phyloP scores from a whole-genome alignment of 2,888 invertebrate species.

The Arrhopalites spinosus region DNA sequence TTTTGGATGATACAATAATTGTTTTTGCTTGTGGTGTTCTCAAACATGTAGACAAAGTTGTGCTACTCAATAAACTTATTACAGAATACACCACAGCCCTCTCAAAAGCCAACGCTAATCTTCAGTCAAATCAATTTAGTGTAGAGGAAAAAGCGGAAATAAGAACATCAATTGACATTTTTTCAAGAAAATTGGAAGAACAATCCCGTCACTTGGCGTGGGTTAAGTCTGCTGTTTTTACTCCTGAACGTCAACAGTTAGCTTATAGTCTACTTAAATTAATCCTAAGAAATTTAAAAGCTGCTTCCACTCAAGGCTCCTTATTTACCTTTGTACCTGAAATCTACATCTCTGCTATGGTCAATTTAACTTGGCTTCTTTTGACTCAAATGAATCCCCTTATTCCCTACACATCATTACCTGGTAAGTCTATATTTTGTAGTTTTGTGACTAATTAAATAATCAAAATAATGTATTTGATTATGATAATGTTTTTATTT shows the following conservation, averaged over 20 bases:
- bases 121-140: slow-evolving; percentile 44
- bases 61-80: slow-evolving; percentile 38
- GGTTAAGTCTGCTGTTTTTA: slow-evolving; percentile 70
- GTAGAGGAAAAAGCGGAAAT: slow-evolving; percentile 61
- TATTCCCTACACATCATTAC: slow-evolving; percentile 64
- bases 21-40: slow-evolving; percentile 72
- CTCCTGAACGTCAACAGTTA: slow-evolving; percentile 67
- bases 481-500: neutral
- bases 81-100: slow-evolving; percentile 68
- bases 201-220: slow-evolving; percentile 71
- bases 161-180: slow-evolving; percentile 66
- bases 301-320: slow-evolving; percentile 61
- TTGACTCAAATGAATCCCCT: slow-evolving; percentile 71
- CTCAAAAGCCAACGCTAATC: slow-evolving; percentile 64
- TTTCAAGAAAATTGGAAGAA: slow-evolving; percentile 66
- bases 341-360: slow-evolving; percentile 71
- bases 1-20: slow-evolving; percentile 70
- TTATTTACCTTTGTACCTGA: slow-evolving; percentile 75
- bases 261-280: slow-evolving; percentile 68
- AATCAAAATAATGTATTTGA: too few species aligned
- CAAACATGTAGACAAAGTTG: slow-evolving; percentile 63
- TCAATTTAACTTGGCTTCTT: slow-evolving; percentile 69
- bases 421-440: slow-evolving; percentile 61
- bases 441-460: neutral
- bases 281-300: slow-evolving; percentile 66